Percentiles rank a stretch among this genome's conserved stretches.
Conservation (phyloP, 2,113 vertebrate species). For the Pedetes capensis region DNA sequence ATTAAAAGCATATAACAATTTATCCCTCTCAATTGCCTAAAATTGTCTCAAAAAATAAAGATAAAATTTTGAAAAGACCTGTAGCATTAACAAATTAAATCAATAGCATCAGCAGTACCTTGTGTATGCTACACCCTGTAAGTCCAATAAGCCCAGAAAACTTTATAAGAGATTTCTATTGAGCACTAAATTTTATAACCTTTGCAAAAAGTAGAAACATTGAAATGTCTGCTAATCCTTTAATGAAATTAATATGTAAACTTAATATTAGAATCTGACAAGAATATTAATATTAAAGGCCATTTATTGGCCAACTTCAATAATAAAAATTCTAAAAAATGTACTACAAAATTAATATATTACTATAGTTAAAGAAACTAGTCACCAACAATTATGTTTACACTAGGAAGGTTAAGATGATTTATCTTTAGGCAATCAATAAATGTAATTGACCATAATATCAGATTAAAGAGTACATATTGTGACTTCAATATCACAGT, state of each 20-base stretch:
- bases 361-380: not conserved
- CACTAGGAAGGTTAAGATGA: not conserved
- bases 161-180: not conserved
- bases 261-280: not conserved
- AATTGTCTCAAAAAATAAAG: not conserved
- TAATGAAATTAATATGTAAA: not conserved
- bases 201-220: not conserved
- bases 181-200: not conserved
- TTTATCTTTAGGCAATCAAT: not conserved
- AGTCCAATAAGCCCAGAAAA: not conserved
- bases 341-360: not conserved
- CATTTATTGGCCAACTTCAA: not conserved
- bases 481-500: not conserved
- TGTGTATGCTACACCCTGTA: fast-evolving
- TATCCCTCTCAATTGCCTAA: not conserved
- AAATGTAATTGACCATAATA: not conserved
- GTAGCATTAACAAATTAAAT: not conserved
- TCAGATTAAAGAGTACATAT: not conserved
- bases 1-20: not conserved
- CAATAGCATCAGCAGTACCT: not conserved
- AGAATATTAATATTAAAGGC: constrained; percentile 9
- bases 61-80: fast-evolving
- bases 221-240: not conserved
- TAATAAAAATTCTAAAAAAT: not conserved
- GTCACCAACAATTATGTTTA: not conserved